A percentile compares a stretch with the other conserved stretches of the same genome.
Evolutionary conservation across 2,113 vertebrate genomes (phyloP).

Genomic region (Catharus minimus): DNA sequence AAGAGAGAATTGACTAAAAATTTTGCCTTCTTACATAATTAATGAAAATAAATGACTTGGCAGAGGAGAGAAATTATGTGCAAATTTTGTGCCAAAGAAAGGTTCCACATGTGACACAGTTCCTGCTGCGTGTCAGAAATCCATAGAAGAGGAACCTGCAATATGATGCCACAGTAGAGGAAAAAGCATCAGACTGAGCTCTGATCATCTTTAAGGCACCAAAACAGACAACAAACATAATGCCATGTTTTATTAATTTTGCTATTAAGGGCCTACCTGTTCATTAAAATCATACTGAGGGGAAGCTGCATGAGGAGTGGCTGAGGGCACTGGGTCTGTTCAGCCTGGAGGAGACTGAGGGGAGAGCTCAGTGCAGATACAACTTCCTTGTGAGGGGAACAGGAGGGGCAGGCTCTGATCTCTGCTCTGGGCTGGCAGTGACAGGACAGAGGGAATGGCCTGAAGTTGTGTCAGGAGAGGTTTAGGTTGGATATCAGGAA

Average conservation of each 20-base stretch:
- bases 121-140: not conserved
- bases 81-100: not conserved
- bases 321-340: not conserved
- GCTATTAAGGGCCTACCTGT: not conserved
- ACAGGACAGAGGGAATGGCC: fast-evolving
- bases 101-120: fast-evolving
- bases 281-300: not conserved
- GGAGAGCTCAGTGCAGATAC: not conserved
- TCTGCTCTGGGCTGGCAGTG: not conserved
- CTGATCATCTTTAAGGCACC: not conserved
- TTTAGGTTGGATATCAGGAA: not conserved
- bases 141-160: not conserved
- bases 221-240: not conserved
- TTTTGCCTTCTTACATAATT: not conserved
- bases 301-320: fast-evolving
- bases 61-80: not conserved
- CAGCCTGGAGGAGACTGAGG: not conserved
- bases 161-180: not conserved
- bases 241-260: not conserved
- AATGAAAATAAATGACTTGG: not conserved
- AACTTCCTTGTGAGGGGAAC: fast-evolving
- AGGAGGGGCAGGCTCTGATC: not conserved
- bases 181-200: not conserved
- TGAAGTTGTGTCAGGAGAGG: fast-evolving
- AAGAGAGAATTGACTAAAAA: not conserved